Percentiles rank a stretch among this genome's conserved stretches.
Evolutionary conservation across 2,113 vertebrate genomes (phyloP).

Genomic region (Bungarus multicinctus): DNA sequence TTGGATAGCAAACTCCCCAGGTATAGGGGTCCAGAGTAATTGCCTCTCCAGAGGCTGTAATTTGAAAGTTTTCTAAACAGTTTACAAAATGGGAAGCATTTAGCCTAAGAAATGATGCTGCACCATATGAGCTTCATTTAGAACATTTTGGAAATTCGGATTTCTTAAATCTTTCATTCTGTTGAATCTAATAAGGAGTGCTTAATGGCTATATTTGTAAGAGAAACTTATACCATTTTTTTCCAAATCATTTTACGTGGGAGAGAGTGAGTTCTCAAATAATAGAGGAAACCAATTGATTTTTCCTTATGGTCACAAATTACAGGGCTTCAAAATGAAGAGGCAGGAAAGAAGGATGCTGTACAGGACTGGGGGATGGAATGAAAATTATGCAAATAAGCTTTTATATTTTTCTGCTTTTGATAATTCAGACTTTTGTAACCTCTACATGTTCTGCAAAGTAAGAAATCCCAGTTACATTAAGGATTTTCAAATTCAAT

Average conservation of each 20-base stretch:
- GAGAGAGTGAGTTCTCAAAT: not conserved
- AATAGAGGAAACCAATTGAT: slow-evolving; percentile 26
- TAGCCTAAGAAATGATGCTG: not conserved
- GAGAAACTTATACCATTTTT: not conserved
- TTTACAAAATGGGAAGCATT: not conserved
- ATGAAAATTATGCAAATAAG: slow-evolving; percentile 57
- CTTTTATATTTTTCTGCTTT: slow-evolving; percentile 38
- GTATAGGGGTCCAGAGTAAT: not conserved
- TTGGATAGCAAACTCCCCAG: not conserved
- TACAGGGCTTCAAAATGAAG: slow-evolving; percentile 45
- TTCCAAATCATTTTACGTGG: not conserved
- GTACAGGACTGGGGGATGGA: not conserved
- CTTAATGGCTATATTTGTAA: not conserved
- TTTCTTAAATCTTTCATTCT: not conserved
- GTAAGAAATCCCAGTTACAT: slow-evolving; percentile 53
- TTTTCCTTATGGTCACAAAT: slow-evolving; percentile 15
- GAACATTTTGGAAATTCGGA: not conserved
- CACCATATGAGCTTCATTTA: not conserved
- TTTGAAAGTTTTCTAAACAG: not conserved
- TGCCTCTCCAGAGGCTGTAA: not conserved
- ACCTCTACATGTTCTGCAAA: slow-evolving; percentile 23
- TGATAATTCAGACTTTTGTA: slow-evolving; percentile 40
- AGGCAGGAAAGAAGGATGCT: not conserved
- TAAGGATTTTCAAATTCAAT: slow-evolving; percentile 19
- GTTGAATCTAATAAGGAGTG: not conserved